These are phyloP conservation scores for Dimorphilus gyrociliatus DNA, from an alignment of 2,888 invertebrate species.

Conservation along the genomic window DNA sequence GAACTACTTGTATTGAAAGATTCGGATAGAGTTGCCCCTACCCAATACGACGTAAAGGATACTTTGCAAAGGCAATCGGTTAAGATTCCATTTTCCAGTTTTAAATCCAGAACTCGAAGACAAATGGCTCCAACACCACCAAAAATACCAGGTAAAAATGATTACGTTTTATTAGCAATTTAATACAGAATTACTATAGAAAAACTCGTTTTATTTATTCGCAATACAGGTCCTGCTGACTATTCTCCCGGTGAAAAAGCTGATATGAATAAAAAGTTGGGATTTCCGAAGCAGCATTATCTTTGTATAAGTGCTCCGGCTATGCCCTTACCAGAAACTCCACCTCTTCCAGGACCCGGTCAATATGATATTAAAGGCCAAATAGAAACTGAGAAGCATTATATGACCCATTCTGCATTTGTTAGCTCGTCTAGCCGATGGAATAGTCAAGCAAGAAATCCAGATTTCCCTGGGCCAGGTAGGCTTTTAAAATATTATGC, in stretches of 20 bases:
- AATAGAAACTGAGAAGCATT: slow-evolving; percentile 29
- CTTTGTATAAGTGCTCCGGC: slow-evolving; percentile 37
- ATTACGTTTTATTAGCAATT: no score
- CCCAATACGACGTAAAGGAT: slow-evolving; percentile 33
- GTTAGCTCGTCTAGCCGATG: slow-evolving; percentile 33
- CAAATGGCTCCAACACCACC: slow-evolving; percentile 18
- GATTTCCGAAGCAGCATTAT: slow-evolving; percentile 35
- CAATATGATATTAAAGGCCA: slow-evolving; percentile 27
- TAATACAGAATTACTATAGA: no score
- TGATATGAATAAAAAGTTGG: no score
- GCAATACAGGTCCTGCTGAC: no score
- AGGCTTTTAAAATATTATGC: slow-evolving; percentile 4
- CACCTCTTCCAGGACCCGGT: slow-evolving; percentile 30
- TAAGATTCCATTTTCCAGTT: slow-evolving; percentile 29
- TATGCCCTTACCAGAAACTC: slow-evolving; percentile 28
- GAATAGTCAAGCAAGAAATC: slow-evolving; percentile 10
- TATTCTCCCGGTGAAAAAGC: no score
- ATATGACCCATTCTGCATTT: slow-evolving; percentile 34
- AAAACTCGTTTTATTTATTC: no score
- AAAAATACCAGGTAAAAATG: no score
- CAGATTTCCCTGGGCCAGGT: slow-evolving; percentile 29
- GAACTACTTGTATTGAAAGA: slow-evolving; percentile 18
- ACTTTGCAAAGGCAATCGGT: slow-evolving; percentile 17
- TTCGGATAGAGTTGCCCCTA: no score
- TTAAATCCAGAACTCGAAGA: slow-evolving; percentile 26